These are phyloP conservation scores for Erebia epiphron DNA, from an alignment of 2,888 invertebrate species.

Conservation along the genomic window DNA sequence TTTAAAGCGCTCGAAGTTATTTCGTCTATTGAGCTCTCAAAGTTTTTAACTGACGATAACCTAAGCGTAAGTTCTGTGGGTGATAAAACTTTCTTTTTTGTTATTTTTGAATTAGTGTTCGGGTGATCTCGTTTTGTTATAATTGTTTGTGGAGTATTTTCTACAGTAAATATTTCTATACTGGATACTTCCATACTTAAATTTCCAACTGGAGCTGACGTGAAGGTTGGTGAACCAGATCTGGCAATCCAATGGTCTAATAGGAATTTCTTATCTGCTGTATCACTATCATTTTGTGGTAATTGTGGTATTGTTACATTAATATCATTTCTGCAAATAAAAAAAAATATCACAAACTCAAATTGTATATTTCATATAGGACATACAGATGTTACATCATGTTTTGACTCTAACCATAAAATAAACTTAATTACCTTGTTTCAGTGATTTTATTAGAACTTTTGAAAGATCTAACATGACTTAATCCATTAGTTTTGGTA, in stretches of 20 bases:
- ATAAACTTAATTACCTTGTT: conserved; percentile 34
- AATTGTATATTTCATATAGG: background rate
- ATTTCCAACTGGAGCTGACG: conserved; percentile 73
- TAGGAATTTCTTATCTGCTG: conserved; percentile 77
- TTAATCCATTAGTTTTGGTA: conserved; percentile 50
- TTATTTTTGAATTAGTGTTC: conserved; percentile 53
- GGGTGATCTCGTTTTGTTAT: conserved; percentile 53
- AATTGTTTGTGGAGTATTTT: conserved; percentile 70
- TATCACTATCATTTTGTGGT: conserved; percentile 65
- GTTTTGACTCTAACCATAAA: background rate
- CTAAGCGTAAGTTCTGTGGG: conserved; percentile 77
- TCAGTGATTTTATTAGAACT: conserved; percentile 47
- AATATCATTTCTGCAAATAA: conserved; percentile 47
- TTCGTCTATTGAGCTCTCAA: conserved; percentile 76
- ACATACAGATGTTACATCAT: background rate
- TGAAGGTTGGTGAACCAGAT: conserved; percentile 76
- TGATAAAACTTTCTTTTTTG: conserved; percentile 72
- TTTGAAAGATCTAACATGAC: conserved; percentile 70
- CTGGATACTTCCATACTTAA: conserved; percentile 70
- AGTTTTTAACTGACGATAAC: conserved; percentile 65
- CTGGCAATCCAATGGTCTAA: conserved; percentile 80
- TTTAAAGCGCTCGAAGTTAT: conserved; percentile 71
- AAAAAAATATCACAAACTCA: background rate
- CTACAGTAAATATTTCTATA: conserved; percentile 75
- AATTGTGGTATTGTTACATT: conserved; percentile 47